Base-by-base conservation (phyloP, 2,888 invertebrate genomes). In the Tribolium freemani region DNA sequence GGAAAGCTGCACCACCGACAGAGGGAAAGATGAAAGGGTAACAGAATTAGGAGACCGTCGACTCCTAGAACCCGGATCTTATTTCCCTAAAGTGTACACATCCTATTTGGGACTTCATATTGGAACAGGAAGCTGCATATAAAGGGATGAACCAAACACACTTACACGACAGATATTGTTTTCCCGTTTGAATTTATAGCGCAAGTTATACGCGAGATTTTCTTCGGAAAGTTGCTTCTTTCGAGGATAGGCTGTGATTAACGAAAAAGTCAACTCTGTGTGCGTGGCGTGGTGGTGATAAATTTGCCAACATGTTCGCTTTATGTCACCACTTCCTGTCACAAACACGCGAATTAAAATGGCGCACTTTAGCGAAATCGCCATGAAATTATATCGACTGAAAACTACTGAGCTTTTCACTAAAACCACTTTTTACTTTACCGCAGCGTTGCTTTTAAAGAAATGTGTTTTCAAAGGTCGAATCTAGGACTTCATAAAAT, bases 301-400 rank as follows among this genome's bases (percentile, higher is more conserved):
- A 64, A 64, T 45, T 63, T 74, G 74, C 69, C 63, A 30, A 72
- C 74, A 73, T 69, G 75, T 76, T 76, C 77, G 72, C 73, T 78
- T 79, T 79, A 79, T 79, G 80, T 81, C 78, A 79, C 82, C 79
- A 78, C 79, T 81, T 83, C 83, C 83, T 83, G 82, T 82, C 82
- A 83, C 76, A 74, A 78, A 78, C 83, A 83, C 77, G 77, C 81
- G 80, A 80, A 83, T 83, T 83, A 82, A 81, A 83, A 82, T 81
- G 82, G 79, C 79, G 78, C 80, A 80, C 80, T 79, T 13, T 78
- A 78, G 79, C 79, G 79, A 82, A 83, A 83, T 81, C 79, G 81
- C 82, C 82, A 82, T 83, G 82, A 83, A 83, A 84, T 83, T 83
- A 83, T 84, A 84, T 83, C 81, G 83, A 81, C 82, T 80, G 83